Conservation (phyloP, 1,140 invertebrate genomes). For the Ceratina japonica region DNA sequence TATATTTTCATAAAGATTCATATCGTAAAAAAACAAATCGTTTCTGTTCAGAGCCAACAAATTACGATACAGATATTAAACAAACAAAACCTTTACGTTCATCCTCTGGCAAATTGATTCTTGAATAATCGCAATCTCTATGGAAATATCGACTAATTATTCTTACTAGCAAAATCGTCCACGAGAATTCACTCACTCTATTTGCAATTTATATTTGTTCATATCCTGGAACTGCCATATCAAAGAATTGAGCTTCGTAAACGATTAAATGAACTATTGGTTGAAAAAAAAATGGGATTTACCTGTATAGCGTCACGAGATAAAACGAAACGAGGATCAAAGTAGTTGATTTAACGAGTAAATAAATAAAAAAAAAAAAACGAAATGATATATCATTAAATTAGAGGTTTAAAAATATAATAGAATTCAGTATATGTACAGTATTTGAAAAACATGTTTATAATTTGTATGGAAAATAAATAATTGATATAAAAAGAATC, state of each 20-base stretch:
- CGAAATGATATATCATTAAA: slow-evolving; percentile 80
- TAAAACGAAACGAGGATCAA: slow-evolving; percentile 78
- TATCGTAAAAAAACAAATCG: not conserved
- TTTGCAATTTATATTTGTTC: slow-evolving; percentile 74
- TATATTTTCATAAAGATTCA: slow-evolving; percentile 59
- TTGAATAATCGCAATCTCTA: slow-evolving; percentile 42
- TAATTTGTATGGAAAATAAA: slow-evolving; percentile 85
- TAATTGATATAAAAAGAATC: slow-evolving; percentile 80
- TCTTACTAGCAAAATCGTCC: slow-evolving; percentile 13
- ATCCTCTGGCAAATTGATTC: not conserved
- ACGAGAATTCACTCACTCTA: slow-evolving; percentile 6
- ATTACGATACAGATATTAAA: too few species aligned
- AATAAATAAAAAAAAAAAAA: slow-evolving; percentile 78
- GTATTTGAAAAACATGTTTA: slow-evolving; percentile 85
- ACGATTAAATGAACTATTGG: slow-evolving; percentile 66
- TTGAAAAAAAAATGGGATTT: slow-evolving; percentile 74
- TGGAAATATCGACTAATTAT: slow-evolving; percentile 46
- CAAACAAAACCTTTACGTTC: not conserved
- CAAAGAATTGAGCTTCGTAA: slow-evolving; percentile 80
- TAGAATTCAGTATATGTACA: slow-evolving; percentile 84
- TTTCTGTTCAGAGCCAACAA: not conserved
- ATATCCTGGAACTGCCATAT: slow-evolving; percentile 84
- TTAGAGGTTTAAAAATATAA: slow-evolving; percentile 81
- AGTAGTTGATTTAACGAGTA: slow-evolving; percentile 78
- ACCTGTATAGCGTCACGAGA: slow-evolving; percentile 79